These are phyloP conservation scores for Himalopsyche tibetana DNA, from an alignment of 2,888 invertebrate genomes.

Conservation along the genomic window DNA sequence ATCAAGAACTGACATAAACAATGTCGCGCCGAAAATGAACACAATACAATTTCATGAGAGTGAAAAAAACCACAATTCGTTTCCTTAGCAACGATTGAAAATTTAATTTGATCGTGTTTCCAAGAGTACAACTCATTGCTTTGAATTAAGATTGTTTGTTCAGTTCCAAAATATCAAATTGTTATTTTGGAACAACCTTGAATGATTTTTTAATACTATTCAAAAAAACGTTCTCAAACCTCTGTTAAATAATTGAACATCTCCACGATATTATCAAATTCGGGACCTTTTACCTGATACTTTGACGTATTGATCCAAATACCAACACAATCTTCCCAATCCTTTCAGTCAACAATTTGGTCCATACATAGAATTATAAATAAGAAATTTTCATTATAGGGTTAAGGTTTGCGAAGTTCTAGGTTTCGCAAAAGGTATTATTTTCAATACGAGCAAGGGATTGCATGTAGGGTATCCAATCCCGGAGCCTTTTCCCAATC, in stretches of 20 bases:
- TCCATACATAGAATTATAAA: background rate
- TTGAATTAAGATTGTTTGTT: no score
- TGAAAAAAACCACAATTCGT: no score
- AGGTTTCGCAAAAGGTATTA: constrained; percentile 2
- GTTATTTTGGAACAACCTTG: background rate
- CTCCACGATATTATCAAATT: background rate
- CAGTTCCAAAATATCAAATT: no score
- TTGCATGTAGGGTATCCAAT: no score
- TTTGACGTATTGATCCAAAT: background rate
- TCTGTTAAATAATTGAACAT: background rate
- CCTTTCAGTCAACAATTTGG: constrained; percentile 19
- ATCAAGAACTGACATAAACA: no score
- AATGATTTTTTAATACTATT: background rate
- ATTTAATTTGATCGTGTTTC: no score
- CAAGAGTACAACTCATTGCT: no score
- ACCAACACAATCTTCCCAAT: background rate
- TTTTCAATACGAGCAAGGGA: background rate
- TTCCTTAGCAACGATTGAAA: no score
- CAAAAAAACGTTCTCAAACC: background rate
- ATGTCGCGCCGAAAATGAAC: no score
- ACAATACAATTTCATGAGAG: no score
- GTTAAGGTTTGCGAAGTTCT: background rate
- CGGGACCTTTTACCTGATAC: background rate
- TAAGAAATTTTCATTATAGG: constrained; percentile 36
- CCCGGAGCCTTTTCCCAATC: no score